These are phyloP conservation scores for Drymodes brunneopygia DNA, from an alignment of 2,113 vertebrate species.

Conservation along the genomic window DNA sequence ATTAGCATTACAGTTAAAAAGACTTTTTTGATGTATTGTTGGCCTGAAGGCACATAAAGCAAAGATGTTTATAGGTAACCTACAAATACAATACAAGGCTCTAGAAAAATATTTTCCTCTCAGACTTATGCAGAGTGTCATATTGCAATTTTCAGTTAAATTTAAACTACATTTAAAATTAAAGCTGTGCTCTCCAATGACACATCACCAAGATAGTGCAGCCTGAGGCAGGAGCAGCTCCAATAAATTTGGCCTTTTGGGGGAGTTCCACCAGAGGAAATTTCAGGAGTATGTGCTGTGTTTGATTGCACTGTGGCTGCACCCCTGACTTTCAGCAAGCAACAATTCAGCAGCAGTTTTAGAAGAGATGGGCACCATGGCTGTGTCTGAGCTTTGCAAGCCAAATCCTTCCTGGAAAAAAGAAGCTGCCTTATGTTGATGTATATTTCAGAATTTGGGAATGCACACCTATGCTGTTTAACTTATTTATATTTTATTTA, in stretches of 20 bases:
- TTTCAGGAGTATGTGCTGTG: background rate
- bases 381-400: background rate
- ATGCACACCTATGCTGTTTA: background rate
- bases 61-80: background rate
- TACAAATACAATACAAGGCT: background rate
- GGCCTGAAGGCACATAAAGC: background rate
- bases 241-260: conserved; percentile 43
- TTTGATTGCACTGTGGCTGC: background rate
- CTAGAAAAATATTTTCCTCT: conserved; percentile 11
- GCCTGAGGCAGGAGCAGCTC: conserved; percentile 31
- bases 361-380: background rate
- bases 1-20: background rate
- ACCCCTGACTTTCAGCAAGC: background rate
- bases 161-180: conserved; percentile 47
- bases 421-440: background rate
- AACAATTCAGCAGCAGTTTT: background rate
- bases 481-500: background rate
- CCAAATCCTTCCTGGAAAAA: background rate
- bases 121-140: background rate
- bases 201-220: background rate
- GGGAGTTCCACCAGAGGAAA: conserved; percentile 8
- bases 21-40: background rate
- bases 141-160: conserved; percentile 32
- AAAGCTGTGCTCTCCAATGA: conserved; percentile 3
- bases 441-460: background rate